Evolutionary conservation across 1,140 invertebrate species (phyloP), one percentile per base, ranked within the genome.

Genomic region (Sycobia sp.): DNA sequence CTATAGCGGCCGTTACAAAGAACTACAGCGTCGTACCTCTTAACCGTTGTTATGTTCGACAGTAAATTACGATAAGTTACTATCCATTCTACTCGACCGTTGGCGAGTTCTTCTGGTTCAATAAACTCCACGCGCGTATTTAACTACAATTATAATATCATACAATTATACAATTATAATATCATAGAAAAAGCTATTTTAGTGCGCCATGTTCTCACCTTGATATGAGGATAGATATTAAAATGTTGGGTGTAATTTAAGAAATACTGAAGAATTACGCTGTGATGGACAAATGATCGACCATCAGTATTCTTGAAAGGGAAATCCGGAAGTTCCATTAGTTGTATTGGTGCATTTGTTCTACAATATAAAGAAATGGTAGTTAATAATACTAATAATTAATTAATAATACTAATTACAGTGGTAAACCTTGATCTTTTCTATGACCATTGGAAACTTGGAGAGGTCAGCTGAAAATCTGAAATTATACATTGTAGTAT

Each of bases 311-410:
- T 64, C 47, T 81, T 71, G 69, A 89, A 88, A 23, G 87, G 87
- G 80, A 91, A 94, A 75, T 93, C 92, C 4, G 91, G 91, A 78
- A 90, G 95, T 4, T 89, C 90, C 94, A 96, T 96, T 4, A 93
- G 85, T 82, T 96, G 91, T 74, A 94, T 94, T 3, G 94, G 94
- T 13, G 96, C 79, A 81, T 96, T 96, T 0, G 93, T 90, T 65
- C 89, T 91, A 73, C 54, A 75, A 73, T n/a, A n/a, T n/a, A n/a
- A n/a, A n/a, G n/a, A n/a, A n/a, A n/a, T n/a, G n/a, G n/a, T n/a
- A n/a, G n/a, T n/a, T n/a, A n/a, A n/a, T n/a, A n/a, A n/a, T n/a
- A n/a, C n/a, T n/a, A n/a, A n/a, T n/a, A n/a, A n/a, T n/a, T n/a
- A n/a, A n/a, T n/a, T n/a, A n/a, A n/a, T n/a, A n/a, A n/a, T n/a